Conservation (phyloP, 2,113 vertebrate species). For the Petroica traversi region DNA sequence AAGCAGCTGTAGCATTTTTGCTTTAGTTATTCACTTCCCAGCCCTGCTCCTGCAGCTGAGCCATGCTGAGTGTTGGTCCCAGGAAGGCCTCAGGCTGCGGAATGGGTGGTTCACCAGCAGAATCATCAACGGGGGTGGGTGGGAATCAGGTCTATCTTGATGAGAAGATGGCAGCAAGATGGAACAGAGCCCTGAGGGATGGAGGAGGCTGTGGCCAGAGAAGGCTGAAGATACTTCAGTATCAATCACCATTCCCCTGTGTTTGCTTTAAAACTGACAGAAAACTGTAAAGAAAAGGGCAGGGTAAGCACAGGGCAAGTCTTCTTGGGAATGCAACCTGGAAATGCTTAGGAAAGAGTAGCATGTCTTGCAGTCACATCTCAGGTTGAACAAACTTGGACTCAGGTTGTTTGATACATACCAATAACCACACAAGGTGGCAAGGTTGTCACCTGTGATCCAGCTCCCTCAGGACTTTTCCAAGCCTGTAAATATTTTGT, state of each 20-base stretch:
- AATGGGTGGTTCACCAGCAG: not conserved
- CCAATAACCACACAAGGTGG: not conserved
- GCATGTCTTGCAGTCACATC: not conserved
- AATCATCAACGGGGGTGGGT: too few relatives aligned
- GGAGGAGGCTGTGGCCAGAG: not conserved
- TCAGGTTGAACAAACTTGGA: slow-evolving; percentile 4
- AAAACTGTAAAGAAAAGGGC: not conserved
- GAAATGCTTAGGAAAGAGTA: not conserved
- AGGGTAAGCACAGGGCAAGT: not conserved
- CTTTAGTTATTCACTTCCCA: not conserved
- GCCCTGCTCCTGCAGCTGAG: not conserved
- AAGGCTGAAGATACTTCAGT: not conserved
- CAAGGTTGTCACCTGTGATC: not conserved
- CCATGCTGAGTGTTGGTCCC: not conserved
- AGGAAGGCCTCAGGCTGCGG: not conserved
- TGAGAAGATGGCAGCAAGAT: not conserved
- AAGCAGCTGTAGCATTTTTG: not conserved
- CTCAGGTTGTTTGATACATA: not conserved
- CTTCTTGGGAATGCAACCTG: not conserved
- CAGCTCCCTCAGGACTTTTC: not conserved
- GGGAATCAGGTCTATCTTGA: not conserved
- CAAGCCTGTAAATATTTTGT: not conserved
- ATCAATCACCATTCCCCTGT: not conserved
- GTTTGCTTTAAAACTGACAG: not conserved
- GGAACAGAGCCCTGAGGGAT: not conserved